A percentile compares a stretch with the other conserved stretches of the same genome.
Evolutionary conservation across 2,113 vertebrate genomes (phyloP).

Genomic region (Petaurus breviceps): DNA sequence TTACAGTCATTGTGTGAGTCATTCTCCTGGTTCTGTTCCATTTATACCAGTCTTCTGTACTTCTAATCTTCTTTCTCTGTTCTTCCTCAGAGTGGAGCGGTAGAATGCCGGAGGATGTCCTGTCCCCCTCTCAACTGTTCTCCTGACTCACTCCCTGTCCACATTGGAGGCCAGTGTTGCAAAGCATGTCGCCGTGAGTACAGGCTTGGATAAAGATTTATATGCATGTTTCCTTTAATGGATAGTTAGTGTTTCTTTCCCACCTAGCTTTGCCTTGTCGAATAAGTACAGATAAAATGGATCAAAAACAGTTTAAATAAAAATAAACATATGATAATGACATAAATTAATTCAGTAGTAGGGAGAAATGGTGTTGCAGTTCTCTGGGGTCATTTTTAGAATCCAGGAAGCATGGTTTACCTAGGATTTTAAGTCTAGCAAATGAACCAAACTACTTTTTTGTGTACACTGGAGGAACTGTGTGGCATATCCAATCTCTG

Average conservation of each 20-base stretch:
- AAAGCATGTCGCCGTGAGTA: conserved; percentile 95
- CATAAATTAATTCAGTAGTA: not conserved
- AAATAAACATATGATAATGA: not conserved
- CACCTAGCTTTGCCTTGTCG: not conserved
- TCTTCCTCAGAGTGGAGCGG: conserved; percentile 87
- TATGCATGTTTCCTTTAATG: not conserved
- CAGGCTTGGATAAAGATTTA: not conserved
- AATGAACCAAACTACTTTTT: not conserved
- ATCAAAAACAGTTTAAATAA: not conserved
- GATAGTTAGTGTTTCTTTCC: not conserved
- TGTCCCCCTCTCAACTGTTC: conserved; percentile 92
- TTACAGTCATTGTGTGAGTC: not conserved
- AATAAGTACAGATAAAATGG: not conserved
- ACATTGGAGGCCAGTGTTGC: conserved; percentile 90
- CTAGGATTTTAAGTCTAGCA: not conserved
- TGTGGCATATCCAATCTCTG: not conserved
- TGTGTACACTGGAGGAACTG: not conserved
- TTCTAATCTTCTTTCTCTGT: not conserved
- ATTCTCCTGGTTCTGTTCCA: not conserved
- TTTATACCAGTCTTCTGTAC: not conserved
- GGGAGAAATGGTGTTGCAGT: not conserved
- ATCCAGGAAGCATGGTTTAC: not conserved
- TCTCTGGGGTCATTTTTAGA: not conserved
- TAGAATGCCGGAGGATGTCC: conserved; percentile 93
- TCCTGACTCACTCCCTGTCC: conserved; percentile 90